Conservation (phyloP, 64 coral and sea anemone species). For the Pachyseris speciosa region DNA sequence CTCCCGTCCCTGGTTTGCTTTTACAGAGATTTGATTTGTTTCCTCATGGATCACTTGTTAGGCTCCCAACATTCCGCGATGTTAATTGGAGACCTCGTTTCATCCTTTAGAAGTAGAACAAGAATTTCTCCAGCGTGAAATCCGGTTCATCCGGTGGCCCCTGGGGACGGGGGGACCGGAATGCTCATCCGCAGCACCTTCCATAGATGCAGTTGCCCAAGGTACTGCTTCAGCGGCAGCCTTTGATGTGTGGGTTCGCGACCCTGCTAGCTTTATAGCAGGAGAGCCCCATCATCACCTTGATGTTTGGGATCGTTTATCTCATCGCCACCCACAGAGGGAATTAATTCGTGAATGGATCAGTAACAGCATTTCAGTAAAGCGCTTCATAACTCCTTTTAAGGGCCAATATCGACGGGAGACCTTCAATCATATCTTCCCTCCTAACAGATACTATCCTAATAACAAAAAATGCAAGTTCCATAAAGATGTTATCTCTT, state of each 20-base stretch:
- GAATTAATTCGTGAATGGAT: not conserved
- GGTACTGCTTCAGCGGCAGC: not conserved
- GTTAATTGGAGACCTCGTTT: not conserved
- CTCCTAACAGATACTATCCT: not conserved
- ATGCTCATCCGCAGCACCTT: constrained; percentile 1
- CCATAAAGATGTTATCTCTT: not conserved
- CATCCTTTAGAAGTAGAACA: constrained; percentile 16
- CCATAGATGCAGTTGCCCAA: not conserved
- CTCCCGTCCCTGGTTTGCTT: too few relatives aligned
- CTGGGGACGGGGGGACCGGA: constrained; percentile 1
- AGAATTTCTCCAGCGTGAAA: not conserved
- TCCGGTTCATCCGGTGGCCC: not conserved
- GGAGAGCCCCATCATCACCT: not conserved
- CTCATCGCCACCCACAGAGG: not conserved
- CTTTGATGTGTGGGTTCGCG: not conserved
- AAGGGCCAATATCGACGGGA: not conserved
- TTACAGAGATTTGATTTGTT: too few relatives aligned
- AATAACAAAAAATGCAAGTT: constrained; percentile 8
- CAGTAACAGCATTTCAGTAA: not conserved
- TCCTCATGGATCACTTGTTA: not conserved
- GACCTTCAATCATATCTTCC: not conserved
- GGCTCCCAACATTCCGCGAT: constrained; percentile 6
- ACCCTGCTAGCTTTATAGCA: not conserved
- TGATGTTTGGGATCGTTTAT: not conserved
- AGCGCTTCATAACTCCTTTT: not conserved